Evolutionary conservation across 2,113 vertebrate species (phyloP).

Genomic region (Plecturocebus donacophilus): DNA sequence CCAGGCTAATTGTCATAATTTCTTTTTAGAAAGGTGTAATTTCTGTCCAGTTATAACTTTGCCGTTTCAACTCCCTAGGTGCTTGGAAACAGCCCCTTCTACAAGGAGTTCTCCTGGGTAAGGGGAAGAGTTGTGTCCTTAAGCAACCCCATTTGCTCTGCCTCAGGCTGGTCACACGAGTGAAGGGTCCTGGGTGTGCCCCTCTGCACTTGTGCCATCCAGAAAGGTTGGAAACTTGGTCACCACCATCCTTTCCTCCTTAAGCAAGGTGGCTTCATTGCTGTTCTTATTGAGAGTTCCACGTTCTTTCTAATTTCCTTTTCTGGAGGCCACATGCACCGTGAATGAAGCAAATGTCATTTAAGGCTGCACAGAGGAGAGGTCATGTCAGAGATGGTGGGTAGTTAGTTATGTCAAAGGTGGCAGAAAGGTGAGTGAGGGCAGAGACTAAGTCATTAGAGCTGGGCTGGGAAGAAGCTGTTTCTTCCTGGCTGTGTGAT

Average conservation of each 20-base stretch:
- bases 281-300: neutral
- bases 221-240: neutral
- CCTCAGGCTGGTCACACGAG: neutral
- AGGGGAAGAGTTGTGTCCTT: neutral
- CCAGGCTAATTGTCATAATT: neutral
- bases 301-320: neutral
- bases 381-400: neutral
- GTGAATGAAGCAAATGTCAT: neutral
- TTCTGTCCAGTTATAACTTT: neutral
- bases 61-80: neutral
- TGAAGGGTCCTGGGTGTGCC: neutral
- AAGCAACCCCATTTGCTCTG: neutral
- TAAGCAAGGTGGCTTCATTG: neutral
- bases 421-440: neutral
- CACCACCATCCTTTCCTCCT: neutral
- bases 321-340: neutral
- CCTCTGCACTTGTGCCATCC: neutral
- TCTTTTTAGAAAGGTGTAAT: neutral
- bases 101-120: neutral
- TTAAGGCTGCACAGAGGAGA: neutral
- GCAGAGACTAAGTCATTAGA: neutral
- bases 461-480: neutral
- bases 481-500: neutral
- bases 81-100: neutral
- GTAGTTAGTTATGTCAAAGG: too few relatives aligned